Base-by-base conservation (phyloP, 2,797 vertebrate species). In the Chelon auratus region DNA sequence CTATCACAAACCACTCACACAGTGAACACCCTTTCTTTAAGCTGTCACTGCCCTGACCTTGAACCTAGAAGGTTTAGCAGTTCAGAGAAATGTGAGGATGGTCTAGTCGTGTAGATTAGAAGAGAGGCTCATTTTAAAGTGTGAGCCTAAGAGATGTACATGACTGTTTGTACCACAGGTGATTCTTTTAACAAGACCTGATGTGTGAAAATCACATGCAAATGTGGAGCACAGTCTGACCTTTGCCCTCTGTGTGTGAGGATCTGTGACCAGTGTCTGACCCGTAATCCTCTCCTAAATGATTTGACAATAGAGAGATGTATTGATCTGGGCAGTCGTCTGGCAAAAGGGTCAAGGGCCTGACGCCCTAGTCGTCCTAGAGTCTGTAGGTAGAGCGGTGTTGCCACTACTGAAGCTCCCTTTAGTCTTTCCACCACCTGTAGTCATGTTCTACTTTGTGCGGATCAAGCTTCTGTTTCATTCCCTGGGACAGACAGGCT, bases 201-300 rank as follows among this genome's bases (percentile, higher is more conserved):
- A 82, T 75, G 58, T 70, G 58, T 88, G 82, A 68, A 89, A 90
- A 88, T 88, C 59, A 72, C 81, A 91, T 92, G 87, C 91, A 92
- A 84, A 88, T 79, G 70, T 59, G 66, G 22, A 33, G 55, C 30
- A 9, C 56, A 59, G 68, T 67, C 77, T 88, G 92, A 94, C 89
- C 93, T 91, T 74, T 92, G 89, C 66, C 89, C 86, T 88, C 61
- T 66, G 40, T 75, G 84, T 87, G 72, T 85, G 78, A 75, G 73
- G 81, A 85, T 80, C 82, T 89, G 87, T 94, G 94, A 93, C 92
- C 91, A 84, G 84, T 82, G 78, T 67, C 84, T 89, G 85, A 91
- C 87, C 91, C 17, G 63, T 95, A 92, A 93, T 92, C 90, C 83
- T 81, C 87, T 84, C 66, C 81, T 90, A 90, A 93, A 92, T 91